Evolutionary conservation across 1,140 invertebrate species (phyloP).

Genomic region (Drosophila persimilis): DNA sequence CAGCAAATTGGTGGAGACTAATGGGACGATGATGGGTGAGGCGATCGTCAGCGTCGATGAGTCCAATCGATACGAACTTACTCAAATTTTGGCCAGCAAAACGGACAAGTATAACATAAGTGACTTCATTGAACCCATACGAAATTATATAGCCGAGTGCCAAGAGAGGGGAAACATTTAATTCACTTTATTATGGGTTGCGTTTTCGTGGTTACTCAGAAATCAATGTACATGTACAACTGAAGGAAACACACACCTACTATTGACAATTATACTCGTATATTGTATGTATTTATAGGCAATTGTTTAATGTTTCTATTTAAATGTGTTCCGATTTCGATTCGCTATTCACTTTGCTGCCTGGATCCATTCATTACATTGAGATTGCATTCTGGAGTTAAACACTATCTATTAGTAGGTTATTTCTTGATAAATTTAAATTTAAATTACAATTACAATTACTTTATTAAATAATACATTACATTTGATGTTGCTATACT

Average conservation of each 20-base stretch:
- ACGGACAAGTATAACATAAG: not conserved
- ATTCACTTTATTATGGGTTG: conserved; percentile 69
- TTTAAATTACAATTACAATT: conserved; percentile 36
- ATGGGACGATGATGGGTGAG: not conserved
- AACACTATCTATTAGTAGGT: conserved; percentile 52
- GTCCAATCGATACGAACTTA: not conserved
- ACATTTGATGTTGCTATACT: conserved; percentile 54
- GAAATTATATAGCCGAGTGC: not conserved
- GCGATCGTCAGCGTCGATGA: not conserved
- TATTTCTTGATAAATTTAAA: conserved; percentile 26
- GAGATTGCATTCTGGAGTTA: conserved; percentile 64
- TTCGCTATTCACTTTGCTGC: conserved; percentile 43
- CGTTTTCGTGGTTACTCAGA: conserved; percentile 60
- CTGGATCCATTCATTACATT: conserved; percentile 51
- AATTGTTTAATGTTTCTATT: conserved; percentile 34
- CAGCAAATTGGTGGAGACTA: no score
- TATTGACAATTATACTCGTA: conserved; percentile 68
- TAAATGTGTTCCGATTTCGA: conserved; percentile 35
- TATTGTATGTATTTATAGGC: conserved; percentile 52
- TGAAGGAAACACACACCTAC: conserved; percentile 66
- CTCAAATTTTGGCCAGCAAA: not conserved
- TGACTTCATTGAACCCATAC: not conserved
- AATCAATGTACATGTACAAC: conserved; percentile 65
- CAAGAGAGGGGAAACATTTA: conserved; percentile 52
- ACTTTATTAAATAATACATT: conserved; percentile 57